phyloP scores from a whole-genome alignment of 2,888 invertebrate species.

The Hetaerina titia region DNA sequence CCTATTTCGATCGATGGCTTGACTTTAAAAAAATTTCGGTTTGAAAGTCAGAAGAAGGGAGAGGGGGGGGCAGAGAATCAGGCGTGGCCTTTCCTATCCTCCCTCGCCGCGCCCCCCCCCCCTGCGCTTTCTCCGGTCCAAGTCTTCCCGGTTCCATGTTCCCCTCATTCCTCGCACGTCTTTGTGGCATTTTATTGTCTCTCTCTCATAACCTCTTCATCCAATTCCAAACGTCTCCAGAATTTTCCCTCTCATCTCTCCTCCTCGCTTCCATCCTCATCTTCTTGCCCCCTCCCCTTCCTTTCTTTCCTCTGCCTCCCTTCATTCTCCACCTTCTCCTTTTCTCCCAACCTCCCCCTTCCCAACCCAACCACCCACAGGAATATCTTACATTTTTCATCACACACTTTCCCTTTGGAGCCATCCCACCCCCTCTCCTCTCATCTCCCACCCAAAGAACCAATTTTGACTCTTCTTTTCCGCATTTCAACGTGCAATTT shows the following conservation, averaged over 20 bases:
- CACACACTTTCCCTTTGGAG: not conserved
- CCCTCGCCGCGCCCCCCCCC: not conserved
- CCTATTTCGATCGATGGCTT: too few relatives aligned
- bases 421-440: not conserved
- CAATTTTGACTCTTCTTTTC: conserved; percentile 26
- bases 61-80: not conserved
- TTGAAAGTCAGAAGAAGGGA: too few relatives aligned
- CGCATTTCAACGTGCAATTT: conserved; percentile 36
- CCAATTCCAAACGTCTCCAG: conserved; percentile 24
- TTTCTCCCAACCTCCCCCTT: not conserved
- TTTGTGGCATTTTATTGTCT: conserved; percentile 9
- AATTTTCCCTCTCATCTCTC: conserved; percentile 19
- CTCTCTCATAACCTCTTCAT: not conserved
- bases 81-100: not conserved
- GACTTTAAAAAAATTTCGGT: too few relatives aligned
- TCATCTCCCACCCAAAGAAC: not conserved
- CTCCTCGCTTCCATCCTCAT: not conserved
- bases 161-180: not conserved
- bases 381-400: conserved; percentile 54
- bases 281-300: not conserved
- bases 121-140: not conserved
- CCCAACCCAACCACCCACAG: conserved; percentile 25
- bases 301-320: too few relatives aligned
- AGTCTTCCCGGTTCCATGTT: not conserved
- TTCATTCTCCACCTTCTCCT: not conserved